These are phyloP conservation scores for Corvus cornix DNA, from an alignment of 2,113 vertebrate genomes.

Conservation along the genomic window DNA sequence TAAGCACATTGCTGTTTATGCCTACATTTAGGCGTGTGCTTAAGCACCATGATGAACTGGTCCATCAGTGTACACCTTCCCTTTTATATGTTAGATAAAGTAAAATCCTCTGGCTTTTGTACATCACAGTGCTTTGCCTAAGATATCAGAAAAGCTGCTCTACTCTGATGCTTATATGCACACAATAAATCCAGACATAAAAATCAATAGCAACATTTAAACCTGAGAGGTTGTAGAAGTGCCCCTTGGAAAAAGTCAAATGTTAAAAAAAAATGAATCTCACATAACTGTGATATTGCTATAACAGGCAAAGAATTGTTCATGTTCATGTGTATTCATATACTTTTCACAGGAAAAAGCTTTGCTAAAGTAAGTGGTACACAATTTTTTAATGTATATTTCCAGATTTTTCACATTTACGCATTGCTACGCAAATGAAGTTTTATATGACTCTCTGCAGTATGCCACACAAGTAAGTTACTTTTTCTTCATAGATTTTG, in stretches of 20 bases:
- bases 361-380: background rate
- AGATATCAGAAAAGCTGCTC: constrained; percentile 43
- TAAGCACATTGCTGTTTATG: background rate
- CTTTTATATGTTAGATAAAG: background rate
- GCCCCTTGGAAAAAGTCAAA: constrained; percentile 63
- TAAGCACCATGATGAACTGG: background rate
- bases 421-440: background rate
- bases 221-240: constrained; percentile 47
- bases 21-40: background rate
- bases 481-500: background rate
- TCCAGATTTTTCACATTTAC: background rate
- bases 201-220: constrained; percentile 77
- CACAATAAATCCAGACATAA: constrained; percentile 68
- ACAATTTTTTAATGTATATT: background rate
- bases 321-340: background rate
- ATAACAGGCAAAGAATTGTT: constrained; percentile 9
- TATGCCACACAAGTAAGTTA: background rate
- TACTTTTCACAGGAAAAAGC: background rate
- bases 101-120: background rate
- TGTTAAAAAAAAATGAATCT: constrained; percentile 45
- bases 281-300: background rate
- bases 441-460: background rate
- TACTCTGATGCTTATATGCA: constrained; percentile 49
- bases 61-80: background rate
- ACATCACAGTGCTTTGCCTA: constrained; percentile 48